These are phyloP conservation scores for Rhinogobio ventralis DNA, from an alignment of 2,797 vertebrate genomes.

Conservation along the genomic window DNA sequence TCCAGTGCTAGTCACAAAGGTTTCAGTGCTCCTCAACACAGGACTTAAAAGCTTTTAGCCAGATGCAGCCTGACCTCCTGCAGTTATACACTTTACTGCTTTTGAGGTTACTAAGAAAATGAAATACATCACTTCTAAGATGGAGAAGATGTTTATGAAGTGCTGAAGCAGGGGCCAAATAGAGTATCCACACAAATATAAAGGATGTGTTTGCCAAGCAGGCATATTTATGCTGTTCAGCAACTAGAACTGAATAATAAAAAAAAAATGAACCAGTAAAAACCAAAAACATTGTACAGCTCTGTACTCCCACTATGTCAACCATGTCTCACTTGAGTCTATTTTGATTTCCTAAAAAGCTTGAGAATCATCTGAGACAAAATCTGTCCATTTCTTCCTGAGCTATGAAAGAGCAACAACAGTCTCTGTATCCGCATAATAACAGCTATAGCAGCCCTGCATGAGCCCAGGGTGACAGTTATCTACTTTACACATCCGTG, in stretches of 20 bases:
- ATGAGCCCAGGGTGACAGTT: not conserved
- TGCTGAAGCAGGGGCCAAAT: slow-evolving; percentile 3
- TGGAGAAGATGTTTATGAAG: slow-evolving; percentile 7
- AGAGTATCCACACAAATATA: slow-evolving; percentile 1
- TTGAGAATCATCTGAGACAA: slow-evolving; percentile 1
- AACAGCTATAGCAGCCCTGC: no score
- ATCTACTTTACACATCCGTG: not conserved
- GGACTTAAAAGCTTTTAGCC: slow-evolving; percentile 37
- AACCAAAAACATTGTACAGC: slow-evolving; percentile 81
- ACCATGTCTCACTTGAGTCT: not conserved
- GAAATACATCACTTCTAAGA: slow-evolving; percentile 15
- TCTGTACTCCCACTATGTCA: slow-evolving; percentile 34
- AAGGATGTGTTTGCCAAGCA: slow-evolving; percentile 7
- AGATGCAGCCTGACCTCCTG: not conserved
- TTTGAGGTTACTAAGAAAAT: slow-evolving; percentile 26
- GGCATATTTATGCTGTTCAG: not conserved
- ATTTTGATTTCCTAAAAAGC: slow-evolving; percentile 5
- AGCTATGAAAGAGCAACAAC: not conserved
- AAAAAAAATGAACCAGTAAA: not conserved
- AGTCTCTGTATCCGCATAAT: not conserved
- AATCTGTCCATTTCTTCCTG: not conserved
- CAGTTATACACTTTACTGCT: slow-evolving; percentile 11
- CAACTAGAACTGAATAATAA: not conserved
- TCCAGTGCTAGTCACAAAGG: not conserved
- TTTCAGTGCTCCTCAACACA: slow-evolving; percentile 11